A percentile compares a stretch with the other conserved stretches of the same genome.
Conservation (phyloP, 2,888 invertebrate genomes). For the Sarcophaga variegata region DNA sequence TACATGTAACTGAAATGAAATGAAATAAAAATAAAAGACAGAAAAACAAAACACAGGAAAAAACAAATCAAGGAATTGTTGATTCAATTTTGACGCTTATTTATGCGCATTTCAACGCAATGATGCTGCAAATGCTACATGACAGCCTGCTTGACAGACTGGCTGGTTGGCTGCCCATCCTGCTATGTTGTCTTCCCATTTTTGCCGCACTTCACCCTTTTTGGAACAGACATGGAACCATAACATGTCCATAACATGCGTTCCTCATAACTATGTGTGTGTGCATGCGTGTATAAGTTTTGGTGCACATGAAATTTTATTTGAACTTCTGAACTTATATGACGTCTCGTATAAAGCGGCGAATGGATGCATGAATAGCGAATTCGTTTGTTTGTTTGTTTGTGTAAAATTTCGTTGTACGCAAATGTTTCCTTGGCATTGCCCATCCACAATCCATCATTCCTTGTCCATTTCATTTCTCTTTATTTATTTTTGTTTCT, state of each 20-base stretch:
- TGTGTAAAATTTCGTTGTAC: not conserved
- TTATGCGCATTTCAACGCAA: slow-evolving; percentile 60
- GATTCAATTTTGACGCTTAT: slow-evolving; percentile 58
- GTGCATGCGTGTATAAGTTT: not conserved
- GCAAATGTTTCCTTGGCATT: slow-evolving; percentile 11
- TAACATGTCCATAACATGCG: not conserved
- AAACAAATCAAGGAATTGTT: slow-evolving; percentile 43
- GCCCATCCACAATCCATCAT: slow-evolving; percentile 16
- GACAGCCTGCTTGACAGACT: slow-evolving; percentile 22
- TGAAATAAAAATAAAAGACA: not conserved
- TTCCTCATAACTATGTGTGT: not conserved
- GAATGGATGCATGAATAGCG: not conserved
- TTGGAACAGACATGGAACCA: not conserved
- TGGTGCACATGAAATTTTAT: slow-evolving; percentile 21
- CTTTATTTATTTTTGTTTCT: not conserved
- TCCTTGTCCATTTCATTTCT: not conserved
- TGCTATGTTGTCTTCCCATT: not conserved
- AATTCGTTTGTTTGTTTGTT: not conserved
- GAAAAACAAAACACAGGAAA: slow-evolving; percentile 14
- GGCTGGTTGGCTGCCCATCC: not conserved
- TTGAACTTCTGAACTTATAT: slow-evolving; percentile 49
- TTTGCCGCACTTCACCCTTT: not conserved
- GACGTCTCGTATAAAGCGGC: not conserved
- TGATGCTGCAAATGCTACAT: slow-evolving; percentile 60
- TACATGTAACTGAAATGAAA: slow-evolving; percentile 34